Conservation (phyloP, 35 echinoderm and acorn worm genomes). For the Lytechinus variegatus region DNA sequence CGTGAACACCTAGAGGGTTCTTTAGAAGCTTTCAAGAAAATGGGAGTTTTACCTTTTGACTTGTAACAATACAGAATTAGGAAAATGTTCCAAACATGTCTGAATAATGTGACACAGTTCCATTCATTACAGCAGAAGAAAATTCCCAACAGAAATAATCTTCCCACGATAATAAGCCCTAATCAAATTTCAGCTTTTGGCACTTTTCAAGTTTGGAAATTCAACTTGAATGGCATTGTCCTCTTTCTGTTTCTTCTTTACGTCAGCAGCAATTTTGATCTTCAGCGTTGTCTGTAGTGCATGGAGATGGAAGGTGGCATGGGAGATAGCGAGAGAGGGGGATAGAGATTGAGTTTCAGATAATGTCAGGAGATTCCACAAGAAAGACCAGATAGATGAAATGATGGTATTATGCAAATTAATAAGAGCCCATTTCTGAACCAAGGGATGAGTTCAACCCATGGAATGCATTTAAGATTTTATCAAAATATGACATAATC, state of each 20-base stretch:
- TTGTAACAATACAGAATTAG: not conserved
- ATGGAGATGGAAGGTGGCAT: not conserved
- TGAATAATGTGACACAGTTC: slow-evolving; percentile 25
- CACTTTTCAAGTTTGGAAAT: not conserved
- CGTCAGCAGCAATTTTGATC: not conserved
- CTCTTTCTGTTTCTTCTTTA: not conserved
- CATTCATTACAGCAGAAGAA: not conserved
- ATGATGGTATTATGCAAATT: slow-evolving; percentile 1
- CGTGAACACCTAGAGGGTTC: not conserved
- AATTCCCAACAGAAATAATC: not conserved
- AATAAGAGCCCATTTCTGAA: not conserved
- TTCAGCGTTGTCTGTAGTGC: not conserved
- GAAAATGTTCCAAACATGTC: not conserved
- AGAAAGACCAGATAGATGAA: not conserved
- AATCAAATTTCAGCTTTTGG: slow-evolving; percentile 2
- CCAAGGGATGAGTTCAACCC: too few relatives aligned
- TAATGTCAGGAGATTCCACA: not conserved
- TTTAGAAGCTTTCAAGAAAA: not conserved
- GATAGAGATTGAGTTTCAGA: not conserved
- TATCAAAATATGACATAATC: too few relatives aligned
- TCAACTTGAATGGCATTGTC: slow-evolving; percentile 9
- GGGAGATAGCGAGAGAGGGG: not conserved
- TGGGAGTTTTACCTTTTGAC: not conserved
- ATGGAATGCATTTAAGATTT: too few relatives aligned
- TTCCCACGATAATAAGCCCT: not conserved